Base-by-base conservation (phyloP, 2,888 invertebrate species). In the Leucozona laternaria region DNA sequence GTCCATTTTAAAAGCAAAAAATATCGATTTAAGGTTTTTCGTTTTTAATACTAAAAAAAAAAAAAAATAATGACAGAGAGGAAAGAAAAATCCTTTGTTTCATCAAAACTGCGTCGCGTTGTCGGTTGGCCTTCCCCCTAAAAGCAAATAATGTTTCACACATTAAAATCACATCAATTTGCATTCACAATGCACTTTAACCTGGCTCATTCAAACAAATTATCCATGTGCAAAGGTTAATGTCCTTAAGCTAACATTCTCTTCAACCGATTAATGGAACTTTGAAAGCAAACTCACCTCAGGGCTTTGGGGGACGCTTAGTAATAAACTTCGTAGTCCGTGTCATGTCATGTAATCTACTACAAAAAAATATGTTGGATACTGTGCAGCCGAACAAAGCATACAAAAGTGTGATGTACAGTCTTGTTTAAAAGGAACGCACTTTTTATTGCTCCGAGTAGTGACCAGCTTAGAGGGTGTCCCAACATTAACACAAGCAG, bases 81-180 rank as follows among this genome's bases (percentile, higher is more conserved):
- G 20, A 62, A 37, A 55, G 28, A 58, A 6, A 73, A 40, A 43
- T 70, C 40, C 80, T 55, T 80, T 80, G 68, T 80, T 75, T n/a
- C n/a, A 55, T 37, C 25, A 20, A 66, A 62, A 15, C 15, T 64
- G 64, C 37, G 37, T 37, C n/a, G 4, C n/a, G 28, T 28, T 6
- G 28, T 28, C 57, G 17, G 17, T 34, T 1, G 8, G n/a, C n/a
- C n/a, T 62, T 17, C 34, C 62, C 34, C 13, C 13, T 28, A n/a
- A 34, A 28, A 45, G 25, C 15, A 50, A 73, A 60, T 22, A 64
- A n/a, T 20, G 13, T 28, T 43, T 60, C 66, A 60, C 34, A 58
- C 58, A 68, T 75, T 68, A 68, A 58, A 68, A 73, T 75, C 75
- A 68, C 75, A 80, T 80, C 68, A 80, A 75, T 80, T 75, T 80